Conservation (phyloP, 2,113 vertebrate genomes). For the Pipra filicauda region DNA sequence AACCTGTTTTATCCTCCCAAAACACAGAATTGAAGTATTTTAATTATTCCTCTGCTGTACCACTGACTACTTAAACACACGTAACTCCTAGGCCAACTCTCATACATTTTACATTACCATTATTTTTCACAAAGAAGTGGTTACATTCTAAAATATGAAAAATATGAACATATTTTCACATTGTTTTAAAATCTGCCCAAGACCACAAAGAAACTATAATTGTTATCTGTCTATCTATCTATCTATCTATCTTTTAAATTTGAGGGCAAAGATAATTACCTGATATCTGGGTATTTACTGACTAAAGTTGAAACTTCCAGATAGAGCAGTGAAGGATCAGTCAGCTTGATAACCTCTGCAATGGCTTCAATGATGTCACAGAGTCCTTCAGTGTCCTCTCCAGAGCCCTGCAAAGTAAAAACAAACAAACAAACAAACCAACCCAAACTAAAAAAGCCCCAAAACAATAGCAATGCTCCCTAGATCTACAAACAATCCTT, state of each 20-base stretch:
- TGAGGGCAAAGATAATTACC: constrained; percentile 70
- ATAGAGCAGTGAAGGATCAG: constrained; percentile 93
- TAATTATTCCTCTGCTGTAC: background rate
- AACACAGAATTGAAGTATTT: background rate
- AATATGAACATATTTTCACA: background rate
- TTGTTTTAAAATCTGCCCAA: background rate
- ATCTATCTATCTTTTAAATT: background rate
- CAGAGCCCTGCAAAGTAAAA: constrained; percentile 65
- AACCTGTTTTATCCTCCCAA: background rate
- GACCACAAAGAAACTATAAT: background rate
- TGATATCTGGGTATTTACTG: constrained; percentile 96
- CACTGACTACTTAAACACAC: background rate
- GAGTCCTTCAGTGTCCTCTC: constrained; percentile 84
- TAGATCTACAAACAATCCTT: background rate
- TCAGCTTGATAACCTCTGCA: constrained; percentile 96
- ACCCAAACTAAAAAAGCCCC: background rate
- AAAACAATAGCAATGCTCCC: background rate
- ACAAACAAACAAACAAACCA: background rate
- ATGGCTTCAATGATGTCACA: constrained; percentile 90
- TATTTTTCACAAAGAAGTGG: background rate
- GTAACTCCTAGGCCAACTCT: background rate
- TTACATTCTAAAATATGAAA: background rate
- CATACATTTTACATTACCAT: background rate
- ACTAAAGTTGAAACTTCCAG: constrained; percentile 95
- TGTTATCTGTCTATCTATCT: background rate